Conservation (phyloP, 2,113 vertebrate genomes). For the Sapajus apella region DNA sequence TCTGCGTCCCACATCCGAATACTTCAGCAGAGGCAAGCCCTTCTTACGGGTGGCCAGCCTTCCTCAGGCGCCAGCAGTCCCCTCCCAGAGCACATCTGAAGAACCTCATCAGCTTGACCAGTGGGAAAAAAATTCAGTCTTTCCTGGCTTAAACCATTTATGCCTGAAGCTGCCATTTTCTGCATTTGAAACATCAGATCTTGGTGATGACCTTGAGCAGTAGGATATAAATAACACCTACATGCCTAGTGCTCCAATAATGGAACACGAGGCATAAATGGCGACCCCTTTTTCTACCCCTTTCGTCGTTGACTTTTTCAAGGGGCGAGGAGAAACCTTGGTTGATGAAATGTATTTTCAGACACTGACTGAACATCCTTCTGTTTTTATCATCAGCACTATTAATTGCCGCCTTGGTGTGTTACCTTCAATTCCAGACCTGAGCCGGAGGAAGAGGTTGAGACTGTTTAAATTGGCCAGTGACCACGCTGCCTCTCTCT, state of each 20-base stretch:
- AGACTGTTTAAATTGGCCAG: no score
- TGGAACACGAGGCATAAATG: no score
- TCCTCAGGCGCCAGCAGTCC: rapidly evolving
- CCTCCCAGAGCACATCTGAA: neutral
- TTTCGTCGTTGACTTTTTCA: neutral
- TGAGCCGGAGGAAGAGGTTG: neutral
- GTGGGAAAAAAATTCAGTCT: rapidly evolving
- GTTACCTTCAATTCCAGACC: neutral
- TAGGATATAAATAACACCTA: no score
- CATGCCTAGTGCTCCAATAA: no score
- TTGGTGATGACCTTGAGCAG: no score
- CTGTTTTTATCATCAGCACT: rapidly evolving
- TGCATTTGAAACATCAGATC: no score
- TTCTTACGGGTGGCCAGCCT: rapidly evolving
- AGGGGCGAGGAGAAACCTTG: neutral
- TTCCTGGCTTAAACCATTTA: neutral
- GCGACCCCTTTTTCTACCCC: neutral
- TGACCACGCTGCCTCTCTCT: rapidly evolving
- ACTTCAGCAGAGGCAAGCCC: neutral
- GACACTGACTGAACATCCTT: rapidly evolving
- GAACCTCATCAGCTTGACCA: rapidly evolving
- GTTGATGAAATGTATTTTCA: neutral
- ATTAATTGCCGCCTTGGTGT: rapidly evolving
- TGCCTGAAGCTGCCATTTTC: no score
- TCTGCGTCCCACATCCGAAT: rapidly evolving